Base-by-base conservation (phyloP, 2,113 vertebrate genomes). In the Todiramphus chloris region DNA sequence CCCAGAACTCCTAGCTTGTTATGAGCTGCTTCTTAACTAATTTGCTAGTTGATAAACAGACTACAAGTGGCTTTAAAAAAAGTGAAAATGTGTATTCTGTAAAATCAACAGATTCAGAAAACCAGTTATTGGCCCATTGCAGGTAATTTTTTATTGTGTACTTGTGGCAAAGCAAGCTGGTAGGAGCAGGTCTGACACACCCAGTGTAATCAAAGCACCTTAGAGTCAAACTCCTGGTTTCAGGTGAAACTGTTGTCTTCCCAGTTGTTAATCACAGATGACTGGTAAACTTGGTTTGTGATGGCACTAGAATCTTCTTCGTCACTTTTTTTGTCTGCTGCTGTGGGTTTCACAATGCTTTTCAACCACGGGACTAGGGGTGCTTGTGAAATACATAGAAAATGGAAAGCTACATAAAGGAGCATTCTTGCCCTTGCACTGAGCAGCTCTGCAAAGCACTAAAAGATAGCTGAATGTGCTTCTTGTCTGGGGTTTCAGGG, bases 181-280 rank as follows among this genome's bases (percentile, higher is more conserved):
- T 80, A 68, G 37, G 43, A 73, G 48, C 44, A 63, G 69, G 35
- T 94, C 68, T 75, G 88, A 64, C 77, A 90, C 87, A 79, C 87
- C 72, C 80, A 84, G 33, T 46, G 56, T 84, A 90, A 94, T 94
- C 89, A 77, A 87, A 91, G 60, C 1, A 4, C 83, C 68, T 8
- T 43, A 28, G 24, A 80, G 58, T 63, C 73, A 83, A 93, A 91
- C 60, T 69, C 67, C 81, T 68, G 39, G 87, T 93, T 96, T 94
- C 90, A 79, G 69, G 46, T 66, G 59, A 89, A 89, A 93, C 77
- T 73, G 35, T 63, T 93, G 83, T 82, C 77, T 87, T 81, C 43
- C 75, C 20, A 21, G 44, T 46, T 74, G 11, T 73, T 89, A 79
- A 89, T 82, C 74, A 77, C 10, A 75, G 6, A 16, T 86, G 58